Percentiles rank a stretch among this genome's conserved stretches.
phyloP scores from a whole-genome alignment of 2,888 invertebrate species.

The Cosmopolites sordidus region DNA sequence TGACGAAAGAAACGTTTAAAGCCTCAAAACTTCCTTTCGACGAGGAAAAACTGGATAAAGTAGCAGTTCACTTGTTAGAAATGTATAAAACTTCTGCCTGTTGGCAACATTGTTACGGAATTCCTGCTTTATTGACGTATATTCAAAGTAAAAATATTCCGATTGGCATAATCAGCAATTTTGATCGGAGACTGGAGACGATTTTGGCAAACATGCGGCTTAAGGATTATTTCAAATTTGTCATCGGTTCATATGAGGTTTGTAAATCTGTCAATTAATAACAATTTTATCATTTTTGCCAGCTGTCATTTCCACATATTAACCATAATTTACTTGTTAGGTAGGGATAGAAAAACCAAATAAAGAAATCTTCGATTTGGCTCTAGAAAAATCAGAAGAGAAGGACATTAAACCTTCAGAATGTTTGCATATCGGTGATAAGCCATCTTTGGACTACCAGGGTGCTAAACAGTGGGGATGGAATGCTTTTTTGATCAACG shows the following conservation, averaged over 20 bases:
- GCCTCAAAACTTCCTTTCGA: slow-evolving; percentile 48
- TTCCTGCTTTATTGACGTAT: slow-evolving; percentile 59
- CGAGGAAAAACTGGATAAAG: slow-evolving; percentile 47
- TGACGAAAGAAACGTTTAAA: slow-evolving; percentile 63
- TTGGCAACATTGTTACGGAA: slow-evolving; percentile 69
- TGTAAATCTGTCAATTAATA: neutral
- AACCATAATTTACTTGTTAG: slow-evolving; percentile 15
- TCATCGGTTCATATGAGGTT: slow-evolving; percentile 72
- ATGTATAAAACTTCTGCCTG: slow-evolving; percentile 67
- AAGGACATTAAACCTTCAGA: slow-evolving; percentile 53
- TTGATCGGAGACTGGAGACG: slow-evolving; percentile 72
- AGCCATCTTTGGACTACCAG: slow-evolving; percentile 67
- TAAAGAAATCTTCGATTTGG: slow-evolving; percentile 64
- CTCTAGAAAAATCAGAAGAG: slow-evolving; percentile 52
- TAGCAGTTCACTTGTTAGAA: slow-evolving; percentile 61
- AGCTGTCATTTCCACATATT: too few species aligned
- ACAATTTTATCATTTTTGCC: neutral
- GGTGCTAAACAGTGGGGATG: slow-evolving; percentile 74
- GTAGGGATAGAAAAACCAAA: slow-evolving; percentile 70
- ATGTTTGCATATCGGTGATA: slow-evolving; percentile 82
- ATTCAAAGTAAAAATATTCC: slow-evolving; percentile 51
- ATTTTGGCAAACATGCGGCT: slow-evolving; percentile 65
- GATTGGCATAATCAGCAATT: slow-evolving; percentile 83
- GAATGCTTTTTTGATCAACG: slow-evolving; percentile 59
- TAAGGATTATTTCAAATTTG: slow-evolving; percentile 71